phyloP scores from a whole-genome alignment of 2,888 invertebrate genomes.

The Agrochola lychnidis region DNA sequence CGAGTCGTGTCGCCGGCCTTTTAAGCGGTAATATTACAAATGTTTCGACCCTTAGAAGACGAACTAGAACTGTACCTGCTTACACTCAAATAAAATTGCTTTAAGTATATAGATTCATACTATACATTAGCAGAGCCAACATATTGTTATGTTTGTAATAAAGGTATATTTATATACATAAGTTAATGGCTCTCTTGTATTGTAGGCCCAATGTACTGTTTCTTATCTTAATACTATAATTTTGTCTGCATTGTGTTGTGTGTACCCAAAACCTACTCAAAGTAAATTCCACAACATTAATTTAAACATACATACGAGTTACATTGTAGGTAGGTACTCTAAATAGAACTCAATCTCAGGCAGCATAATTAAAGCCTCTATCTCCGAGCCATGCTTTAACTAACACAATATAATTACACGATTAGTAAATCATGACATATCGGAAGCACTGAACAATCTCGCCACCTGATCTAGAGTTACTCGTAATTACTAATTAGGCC shows the following conservation, averaged over 20 bases:
- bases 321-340: neutral
- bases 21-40: constrained; percentile 5
- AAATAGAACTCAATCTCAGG: constrained; percentile 25
- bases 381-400: constrained; percentile 1
- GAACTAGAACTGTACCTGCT: too few relatives aligned
- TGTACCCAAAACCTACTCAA: neutral
- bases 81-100: neutral
- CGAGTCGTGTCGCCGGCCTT: too few relatives aligned
- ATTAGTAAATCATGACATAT: constrained; percentile 52
- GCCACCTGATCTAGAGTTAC: constrained; percentile 57
- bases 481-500: constrained; percentile 56
- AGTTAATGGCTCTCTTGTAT: neutral
- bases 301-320: constrained; percentile 15
- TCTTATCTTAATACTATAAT: constrained; percentile 34
- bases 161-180: neutral
- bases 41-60: neutral
- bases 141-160: neutral
- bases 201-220: neutral
- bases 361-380: constrained; percentile 16
- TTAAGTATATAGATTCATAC: neutral
- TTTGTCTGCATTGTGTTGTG: constrained; percentile 6
- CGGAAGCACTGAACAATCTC: constrained; percentile 41
- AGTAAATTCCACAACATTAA: constrained; percentile 25
- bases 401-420: constrained; percentile 22
- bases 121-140: neutral